phyloP scores from a whole-genome alignment of 1,140 invertebrate species.

The Neodiprion virginianus region DNA sequence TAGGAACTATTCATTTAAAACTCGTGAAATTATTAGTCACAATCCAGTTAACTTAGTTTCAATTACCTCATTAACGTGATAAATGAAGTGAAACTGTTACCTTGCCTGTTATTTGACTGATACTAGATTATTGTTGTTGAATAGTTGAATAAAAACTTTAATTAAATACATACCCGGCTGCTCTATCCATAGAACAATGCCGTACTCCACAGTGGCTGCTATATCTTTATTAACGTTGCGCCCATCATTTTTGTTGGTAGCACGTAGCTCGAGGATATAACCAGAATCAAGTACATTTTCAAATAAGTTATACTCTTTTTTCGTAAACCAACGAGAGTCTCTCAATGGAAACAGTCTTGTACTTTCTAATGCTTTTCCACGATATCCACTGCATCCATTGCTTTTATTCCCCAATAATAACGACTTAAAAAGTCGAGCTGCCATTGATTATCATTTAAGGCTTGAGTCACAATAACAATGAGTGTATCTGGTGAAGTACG shows the following conservation, averaged over 20 bases:
- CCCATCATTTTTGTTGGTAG: not conserved
- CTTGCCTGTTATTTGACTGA: too few relatives aligned
- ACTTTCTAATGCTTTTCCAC: not conserved
- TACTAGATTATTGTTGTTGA: too few relatives aligned
- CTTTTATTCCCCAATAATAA: not conserved
- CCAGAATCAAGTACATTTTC: conserved; percentile 73
- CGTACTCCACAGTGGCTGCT: conserved; percentile 13
- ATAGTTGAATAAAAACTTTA: too few relatives aligned
- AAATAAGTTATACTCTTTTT: conserved; percentile 70
- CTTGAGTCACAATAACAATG: not conserved
- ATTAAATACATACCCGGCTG: conserved; percentile 13
- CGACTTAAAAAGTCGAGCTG: not conserved
- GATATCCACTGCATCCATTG: not conserved
- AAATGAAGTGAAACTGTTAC: too few relatives aligned
- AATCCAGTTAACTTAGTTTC: too few relatives aligned
- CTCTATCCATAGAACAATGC: conserved; percentile 22
- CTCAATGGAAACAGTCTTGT: conserved; percentile 46
- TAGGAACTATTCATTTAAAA: too few relatives aligned
- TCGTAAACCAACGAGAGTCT: conserved; percentile 73
- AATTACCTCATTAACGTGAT: too few relatives aligned
- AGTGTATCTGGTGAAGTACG: not conserved
- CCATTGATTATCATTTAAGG: not conserved
- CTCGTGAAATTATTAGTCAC: too few relatives aligned
- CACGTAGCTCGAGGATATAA: conserved; percentile 67
- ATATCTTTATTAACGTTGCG: conserved; percentile 7